phyloP scores from a whole-genome alignment of 2,888 invertebrate genomes.

The Notodonta ziczac region DNA sequence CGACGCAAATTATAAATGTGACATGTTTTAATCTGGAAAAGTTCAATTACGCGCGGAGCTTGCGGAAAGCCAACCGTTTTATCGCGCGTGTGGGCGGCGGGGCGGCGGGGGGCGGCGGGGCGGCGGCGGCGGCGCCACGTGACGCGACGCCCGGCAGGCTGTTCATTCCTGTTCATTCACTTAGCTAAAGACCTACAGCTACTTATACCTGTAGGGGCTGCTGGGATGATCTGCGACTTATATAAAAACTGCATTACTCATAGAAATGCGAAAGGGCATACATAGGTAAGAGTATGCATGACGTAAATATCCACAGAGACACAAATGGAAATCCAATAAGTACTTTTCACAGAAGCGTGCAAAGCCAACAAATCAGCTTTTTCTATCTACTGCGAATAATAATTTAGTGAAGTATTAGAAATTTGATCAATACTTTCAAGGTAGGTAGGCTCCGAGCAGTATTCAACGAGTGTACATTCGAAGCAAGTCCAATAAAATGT shows the following conservation, averaged over 20 bases:
- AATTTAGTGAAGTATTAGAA: not conserved
- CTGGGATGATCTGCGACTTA: no score
- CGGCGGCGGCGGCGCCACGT: not conserved
- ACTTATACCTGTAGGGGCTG: no score
- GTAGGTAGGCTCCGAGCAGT: not conserved
- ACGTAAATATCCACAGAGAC: not conserved
- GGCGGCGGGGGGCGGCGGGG: not conserved
- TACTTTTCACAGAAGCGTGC: not conserved
- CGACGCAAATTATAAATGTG: not conserved
- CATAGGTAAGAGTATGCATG: no score
- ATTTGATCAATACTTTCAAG: not conserved
- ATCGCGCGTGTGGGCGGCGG: not conserved
- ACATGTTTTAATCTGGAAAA: slow-evolving; percentile 4
- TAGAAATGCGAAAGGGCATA: no score
- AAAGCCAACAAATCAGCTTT: not conserved
- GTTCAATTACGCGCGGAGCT: not conserved
- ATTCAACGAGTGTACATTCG: not conserved
- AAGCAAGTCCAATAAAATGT: not conserved
- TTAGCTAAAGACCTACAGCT: slow-evolving; percentile 12
- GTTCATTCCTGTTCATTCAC: slow-evolving; percentile 22
- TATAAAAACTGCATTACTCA: no score
- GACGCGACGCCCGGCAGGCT: not conserved
- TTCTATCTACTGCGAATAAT: not conserved
- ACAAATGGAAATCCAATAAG: not conserved
- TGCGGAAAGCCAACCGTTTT: not conserved